Base-by-base conservation (phyloP, 2,113 vertebrate genomes). In the Symphodus melops region DNA sequence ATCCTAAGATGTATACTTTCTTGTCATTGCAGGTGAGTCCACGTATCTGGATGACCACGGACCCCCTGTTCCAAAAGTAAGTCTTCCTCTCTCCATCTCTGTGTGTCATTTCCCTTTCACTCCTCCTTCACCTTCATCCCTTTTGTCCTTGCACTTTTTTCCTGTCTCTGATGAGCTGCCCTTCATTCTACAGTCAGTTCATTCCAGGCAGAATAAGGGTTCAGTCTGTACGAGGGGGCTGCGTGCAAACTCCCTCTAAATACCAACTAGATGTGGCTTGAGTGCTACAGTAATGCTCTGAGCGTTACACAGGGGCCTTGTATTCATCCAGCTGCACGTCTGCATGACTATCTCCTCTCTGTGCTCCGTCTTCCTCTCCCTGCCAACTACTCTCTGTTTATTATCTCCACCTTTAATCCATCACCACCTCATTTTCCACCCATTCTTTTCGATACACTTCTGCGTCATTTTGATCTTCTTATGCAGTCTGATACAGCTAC, bases 21-120 rank as follows among this genome's bases (percentile, higher is more conserved):
- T 79, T 84, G 28, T 79, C 60, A 83, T 83, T 74, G 72, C 88
- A 95, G 98, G 98, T 91, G 96, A 97, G 92, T 99, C 98, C 77
- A 98, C 98, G 87, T 99, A 96, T 41, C 87, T 96, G 92, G 96
- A 99, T 91, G 98, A 99, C 85, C 97, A 98, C 2, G 95, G 96
- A 54, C 96, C 95, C 61, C 94, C 93, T 44, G 91, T 92, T 76
- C 94, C 95, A 55, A 96, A 95, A 95, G 98, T 98, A 89, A 95
- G 95, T 82, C 23, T 42, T 49, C 21, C 39, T 51, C 16, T 58
- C 33, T 7, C 33, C 8, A 6, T 21, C 20, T 64, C 52, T 56
- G 3, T 9, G 1, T 59, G 9, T 51, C 33, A n/a, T 49, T 51
- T 49, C 16, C 19, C 2, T 68, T 39, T 20, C 23, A 19, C 41